Percentiles rank a stretch among this genome's conserved stretches.
phyloP scores from a whole-genome alignment of 1,140 invertebrate genomes.

The Drosophila neocordata region DNA sequence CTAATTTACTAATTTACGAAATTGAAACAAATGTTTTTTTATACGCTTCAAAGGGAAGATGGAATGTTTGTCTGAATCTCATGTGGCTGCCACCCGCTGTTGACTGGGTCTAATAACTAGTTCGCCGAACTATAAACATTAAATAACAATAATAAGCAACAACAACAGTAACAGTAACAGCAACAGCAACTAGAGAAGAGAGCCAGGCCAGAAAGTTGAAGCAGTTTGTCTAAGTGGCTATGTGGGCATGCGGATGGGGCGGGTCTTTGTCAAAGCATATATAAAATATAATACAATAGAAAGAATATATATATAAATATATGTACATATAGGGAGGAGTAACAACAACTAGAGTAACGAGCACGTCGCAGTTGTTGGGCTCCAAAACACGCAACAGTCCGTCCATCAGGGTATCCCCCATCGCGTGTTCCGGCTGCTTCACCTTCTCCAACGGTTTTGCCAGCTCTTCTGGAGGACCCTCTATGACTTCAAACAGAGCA shows the following conservation, averaged over 20 bases:
- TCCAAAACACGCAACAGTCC: conserved; percentile 76
- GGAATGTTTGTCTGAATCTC: not conserved
- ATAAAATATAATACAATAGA: conserved; percentile 71
- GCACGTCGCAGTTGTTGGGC: conserved; percentile 66
- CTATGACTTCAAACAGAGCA: conserved; percentile 53
- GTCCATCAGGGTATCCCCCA: conserved; percentile 58
- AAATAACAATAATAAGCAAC: conserved; percentile 73
- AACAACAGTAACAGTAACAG: conserved; percentile 33
- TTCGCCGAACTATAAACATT: conserved; percentile 69
- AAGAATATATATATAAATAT: conserved; percentile 41
- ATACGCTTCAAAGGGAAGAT: conserved; percentile 45
- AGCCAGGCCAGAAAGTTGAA: conserved; percentile 60
- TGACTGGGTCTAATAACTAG: conserved; percentile 19
- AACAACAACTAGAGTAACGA: conserved; percentile 37
- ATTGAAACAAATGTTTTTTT: conserved; percentile 35
- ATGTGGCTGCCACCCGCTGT: not conserved
- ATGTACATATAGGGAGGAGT: not conserved
- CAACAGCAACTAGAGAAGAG: conserved; percentile 7
- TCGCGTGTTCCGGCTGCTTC: conserved; percentile 43
- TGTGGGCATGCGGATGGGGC: not conserved
- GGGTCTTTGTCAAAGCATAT: conserved; percentile 67
- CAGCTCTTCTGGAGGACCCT: conserved; percentile 26
- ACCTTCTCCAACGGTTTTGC: not conserved
- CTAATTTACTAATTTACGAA: conserved; percentile 25
- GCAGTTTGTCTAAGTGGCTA: conserved; percentile 69